Evolutionary conservation across 2,888 invertebrate species (phyloP).

Genomic region (Sesia bembeciformis): DNA sequence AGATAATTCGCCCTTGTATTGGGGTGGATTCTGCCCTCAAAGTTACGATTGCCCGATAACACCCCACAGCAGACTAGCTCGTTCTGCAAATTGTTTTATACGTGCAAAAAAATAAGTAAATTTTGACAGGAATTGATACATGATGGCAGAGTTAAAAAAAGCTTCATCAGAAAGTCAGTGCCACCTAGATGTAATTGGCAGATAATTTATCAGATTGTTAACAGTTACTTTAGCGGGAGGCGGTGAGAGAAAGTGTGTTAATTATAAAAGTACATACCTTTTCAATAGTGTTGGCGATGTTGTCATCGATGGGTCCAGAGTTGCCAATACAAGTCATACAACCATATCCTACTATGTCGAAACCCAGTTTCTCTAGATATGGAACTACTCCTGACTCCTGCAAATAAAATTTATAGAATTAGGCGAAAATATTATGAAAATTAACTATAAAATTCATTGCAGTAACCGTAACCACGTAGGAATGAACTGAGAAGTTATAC

Average conservation of each 20-base stretch:
- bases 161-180: too few relatives aligned
- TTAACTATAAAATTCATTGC: too few relatives aligned
- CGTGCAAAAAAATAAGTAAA: too few relatives aligned
- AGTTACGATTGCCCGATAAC: conserved; percentile 97
- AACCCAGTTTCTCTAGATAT: conserved; percentile 89
- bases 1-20: conserved; percentile 97
- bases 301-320: conserved; percentile 94
- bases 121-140: too few relatives aligned
- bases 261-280: conserved; percentile 65
- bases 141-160: too few relatives aligned
- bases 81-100: conserved; percentile 70
- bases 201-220: too few relatives aligned
- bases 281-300: conserved; percentile 93
- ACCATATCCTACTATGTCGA: conserved; percentile 97
- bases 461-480: too few relatives aligned
- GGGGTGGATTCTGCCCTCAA: conserved; percentile 98
- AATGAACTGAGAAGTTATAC: too few relatives aligned
- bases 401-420: neutral
- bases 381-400: conserved; percentile 94
- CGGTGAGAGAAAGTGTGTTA: neutral
- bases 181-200: too few relatives aligned
- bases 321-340: conserved; percentile 99
- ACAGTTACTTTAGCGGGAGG: too few relatives aligned
- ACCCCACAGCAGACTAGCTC: conserved; percentile 96
- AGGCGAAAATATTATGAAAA: too few relatives aligned